phyloP scores from a whole-genome alignment of 1,140 invertebrate genomes.

The Euura lappo region DNA sequence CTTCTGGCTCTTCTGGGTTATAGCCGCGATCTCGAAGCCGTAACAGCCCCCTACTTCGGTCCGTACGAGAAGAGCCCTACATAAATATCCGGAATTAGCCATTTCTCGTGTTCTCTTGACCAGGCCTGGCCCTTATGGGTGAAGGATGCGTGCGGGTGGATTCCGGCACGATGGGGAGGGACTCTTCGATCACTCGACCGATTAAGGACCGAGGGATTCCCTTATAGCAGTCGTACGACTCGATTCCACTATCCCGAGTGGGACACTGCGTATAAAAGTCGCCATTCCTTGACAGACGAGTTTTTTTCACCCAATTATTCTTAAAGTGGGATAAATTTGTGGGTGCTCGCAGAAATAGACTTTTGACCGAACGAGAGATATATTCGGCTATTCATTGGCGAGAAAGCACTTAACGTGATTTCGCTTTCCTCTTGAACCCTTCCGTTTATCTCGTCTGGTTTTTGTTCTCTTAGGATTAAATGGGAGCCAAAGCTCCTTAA shows the following conservation, averaged over 20 bases:
- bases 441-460: conserved; percentile 43
- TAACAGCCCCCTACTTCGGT: conserved; percentile 56
- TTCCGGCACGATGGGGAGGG: conserved; percentile 13
- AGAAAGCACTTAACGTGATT: background rate
- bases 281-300: too few relatives aligned
- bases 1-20: conserved; percentile 60
- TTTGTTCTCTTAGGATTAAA: conserved; percentile 59
- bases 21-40: conserved; percentile 58
- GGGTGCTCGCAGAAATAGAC: too few relatives aligned
- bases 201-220: conserved; percentile 58
- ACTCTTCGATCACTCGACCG: conserved; percentile 61
- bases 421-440: background rate
- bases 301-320: too few relatives aligned
- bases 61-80: conserved; percentile 36
- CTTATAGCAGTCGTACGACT: conserved; percentile 51
- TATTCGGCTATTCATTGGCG: background rate
- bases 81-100: conserved; percentile 64
- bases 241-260: background rate
- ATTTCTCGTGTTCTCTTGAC: conserved; percentile 55
- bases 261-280: background rate
- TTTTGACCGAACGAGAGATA: too few relatives aligned
- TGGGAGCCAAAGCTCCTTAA: conserved; percentile 60
- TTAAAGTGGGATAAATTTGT: too few relatives aligned
- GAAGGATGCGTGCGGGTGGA: conserved; percentile 27
- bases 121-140: conserved; percentile 9